A percentile compares a stretch with the other conserved stretches of the same genome.
Conservation (phyloP, 2,797 vertebrate species). For the Darevskia nairensis region DNA sequence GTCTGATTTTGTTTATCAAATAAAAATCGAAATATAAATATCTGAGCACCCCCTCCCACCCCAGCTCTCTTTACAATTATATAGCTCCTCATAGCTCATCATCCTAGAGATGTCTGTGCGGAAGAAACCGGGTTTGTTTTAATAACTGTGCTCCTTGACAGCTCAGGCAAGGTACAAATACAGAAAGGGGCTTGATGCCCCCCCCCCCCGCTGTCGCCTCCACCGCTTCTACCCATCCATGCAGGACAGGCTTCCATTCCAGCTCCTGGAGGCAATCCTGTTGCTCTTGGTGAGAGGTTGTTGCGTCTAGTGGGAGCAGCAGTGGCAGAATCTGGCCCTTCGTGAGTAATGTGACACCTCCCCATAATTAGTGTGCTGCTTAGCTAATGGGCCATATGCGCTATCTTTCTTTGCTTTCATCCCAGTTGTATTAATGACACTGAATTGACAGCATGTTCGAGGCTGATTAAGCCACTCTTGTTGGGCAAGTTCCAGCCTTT, state of each 20-base stretch:
- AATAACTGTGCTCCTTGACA: conserved; percentile 8
- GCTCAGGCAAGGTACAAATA: neutral
- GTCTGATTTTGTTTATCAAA: conserved; percentile 48
- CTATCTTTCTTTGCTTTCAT: conserved; percentile 52
- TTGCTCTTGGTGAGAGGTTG: neutral
- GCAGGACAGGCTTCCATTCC: neutral
- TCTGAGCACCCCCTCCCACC: neutral
- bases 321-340: conserved; percentile 53
- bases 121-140: neutral
- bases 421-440: neutral
- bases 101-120: neutral
- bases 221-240: neutral
- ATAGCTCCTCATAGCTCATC: neutral
- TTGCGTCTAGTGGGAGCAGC: conserved; percentile 17
- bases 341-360: conserved; percentile 58
- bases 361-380: conserved; percentile 57
- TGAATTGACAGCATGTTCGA: conserved; percentile 44
- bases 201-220: fast-evolving
- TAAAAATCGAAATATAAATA: conserved; percentile 38
- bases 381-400: conserved; percentile 54
- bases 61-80: conserved; percentile 18
- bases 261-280: neutral
- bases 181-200: fast-evolving
- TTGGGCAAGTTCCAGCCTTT: conserved; percentile 15
- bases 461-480: conserved; percentile 40